Base-by-base conservation (phyloP, 1,140 invertebrate species). In the Cardiocondyla obscurior region DNA sequence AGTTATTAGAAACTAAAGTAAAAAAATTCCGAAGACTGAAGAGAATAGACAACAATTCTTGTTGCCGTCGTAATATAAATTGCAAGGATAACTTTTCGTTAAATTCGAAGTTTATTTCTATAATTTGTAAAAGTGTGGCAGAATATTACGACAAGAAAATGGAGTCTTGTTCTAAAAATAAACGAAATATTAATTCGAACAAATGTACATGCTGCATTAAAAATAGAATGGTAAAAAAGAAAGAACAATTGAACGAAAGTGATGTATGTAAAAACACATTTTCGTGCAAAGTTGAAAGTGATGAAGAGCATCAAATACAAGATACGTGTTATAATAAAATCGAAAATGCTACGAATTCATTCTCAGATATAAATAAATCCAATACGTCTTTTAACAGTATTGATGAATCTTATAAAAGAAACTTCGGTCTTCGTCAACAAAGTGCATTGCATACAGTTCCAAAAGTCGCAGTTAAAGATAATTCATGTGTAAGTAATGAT, bases 1-100 rank as follows among this genome's bases (percentile, higher is more conserved):
- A 74, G 14, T 72, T 28, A n/a, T 72, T 92, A 36, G 85, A 92
- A 67, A 67, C 19, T 10, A 83, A 89, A 62, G 25, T 91, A 10
- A 87, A 90, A 12, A 86, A 86, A 42, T 53, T 77, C 0, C 58
- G 33, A 22, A 79, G 25, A 57, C 67, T 28, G 7, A 77, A 49
- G 42, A 46, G 76, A 30, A 14, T 22, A 8, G 57, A 49, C 22
- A 44, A 6, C 1, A 67, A 19, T 30, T 72, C 33, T 51, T 81
- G 36, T 30, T 44, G 14, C 46, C 44, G 19, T 53, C 39, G 19
- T 8, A 7, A 3, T 19, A 84, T 12, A 8, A 10, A 51, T 69
- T 51, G 7, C 12, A 30, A 22, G 0, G 22, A 65, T 5, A 44
- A 44, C 25, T 28, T 1, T 12, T 30, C 33, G 2, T 25, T 58